These are phyloP conservation scores for Polietes domitor DNA, from an alignment of 2,888 invertebrate species.

Conservation along the genomic window DNA sequence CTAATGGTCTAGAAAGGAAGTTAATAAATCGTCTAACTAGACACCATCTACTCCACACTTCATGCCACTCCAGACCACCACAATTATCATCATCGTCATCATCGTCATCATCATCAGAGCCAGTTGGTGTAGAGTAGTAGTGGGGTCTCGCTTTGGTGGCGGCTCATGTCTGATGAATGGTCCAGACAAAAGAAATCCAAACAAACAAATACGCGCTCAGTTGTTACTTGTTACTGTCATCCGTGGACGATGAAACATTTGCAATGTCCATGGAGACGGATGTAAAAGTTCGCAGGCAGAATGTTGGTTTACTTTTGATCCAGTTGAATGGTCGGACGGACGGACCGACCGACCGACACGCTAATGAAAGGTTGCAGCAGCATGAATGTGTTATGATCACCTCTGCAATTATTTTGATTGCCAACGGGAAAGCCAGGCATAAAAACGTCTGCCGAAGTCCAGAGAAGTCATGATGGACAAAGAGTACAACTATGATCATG, in stretches of 20 bases:
- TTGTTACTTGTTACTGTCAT: not conserved
- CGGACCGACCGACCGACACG: not conserved
- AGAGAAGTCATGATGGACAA: slow-evolving; percentile 44
- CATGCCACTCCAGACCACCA: not conserved
- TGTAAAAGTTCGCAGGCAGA: slow-evolving; percentile 9
- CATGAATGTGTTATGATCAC: slow-evolving; percentile 8
- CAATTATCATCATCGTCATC: not conserved
- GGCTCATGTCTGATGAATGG: slow-evolving; percentile 46
- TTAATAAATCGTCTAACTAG: slow-evolving; percentile 80
- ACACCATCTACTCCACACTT: slow-evolving; percentile 60
- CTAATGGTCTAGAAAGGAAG: slow-evolving; percentile 80
- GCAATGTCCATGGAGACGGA: slow-evolving; percentile 21
- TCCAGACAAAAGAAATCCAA: slow-evolving; percentile 31
- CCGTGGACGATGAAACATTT: slow-evolving; percentile 49
- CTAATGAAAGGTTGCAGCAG: slow-evolving; percentile 3
- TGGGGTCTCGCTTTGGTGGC: slow-evolving; percentile 47
- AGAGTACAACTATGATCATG: not conserved
- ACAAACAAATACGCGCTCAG: slow-evolving; percentile 10
- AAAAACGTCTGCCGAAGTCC: not conserved
- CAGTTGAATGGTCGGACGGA: not conserved
- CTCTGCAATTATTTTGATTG: slow-evolving; percentile 12
- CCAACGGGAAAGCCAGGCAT: not conserved
- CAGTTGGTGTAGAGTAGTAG: not conserved
- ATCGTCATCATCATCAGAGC: not conserved
- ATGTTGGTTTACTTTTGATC: not conserved